Base-by-base conservation (phyloP, 2,888 invertebrate species). In the Conops quadrifasciatus region DNA sequence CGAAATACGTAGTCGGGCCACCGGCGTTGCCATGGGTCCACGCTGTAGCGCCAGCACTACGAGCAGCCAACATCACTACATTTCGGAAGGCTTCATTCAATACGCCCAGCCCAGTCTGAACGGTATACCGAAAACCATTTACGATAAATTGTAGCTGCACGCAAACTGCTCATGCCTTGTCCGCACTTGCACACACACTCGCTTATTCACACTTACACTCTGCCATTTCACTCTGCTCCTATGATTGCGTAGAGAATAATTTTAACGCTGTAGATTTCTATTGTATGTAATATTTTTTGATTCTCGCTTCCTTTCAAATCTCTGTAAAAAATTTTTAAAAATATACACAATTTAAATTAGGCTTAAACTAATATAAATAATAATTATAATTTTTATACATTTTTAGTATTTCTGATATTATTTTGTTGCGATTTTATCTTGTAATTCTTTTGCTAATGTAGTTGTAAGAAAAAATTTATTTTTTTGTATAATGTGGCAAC, bases 91-190 rank as follows among this genome's bases (percentile, higher is more conserved):
- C 79, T 86, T 86, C 78, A 86, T 86, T 73, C 86, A 87, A 77
- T 86, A 86, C 74, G 85, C 86, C 72, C 86, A 86, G 78, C 86
- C 86, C 76, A 86, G 86, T 77, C 80, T 86, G 79, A 86, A 87
- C 81, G 86, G 86, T 86, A 68, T 85, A 80, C 84, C 83, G 79
- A 82, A 81, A 80, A 83, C 85, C 73, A 83, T 86, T 79, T 80
- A 83, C 77, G 84, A 83, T 77, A 83, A 81, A 81, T 78, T 85
- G 77, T 85, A 85, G 80, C 76, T 24, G 66, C 59, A 67, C 63
- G 68, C 15, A 19, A 16, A 9, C 36, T n/a, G 49, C 64, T 45
- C 21, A 36, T 7, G 4, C 4, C 11, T 21, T 53, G 7, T 2
- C 15, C 21, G 36, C 67, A 24, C 26, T 36, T 24, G 4, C 30